Evolutionary conservation across 2,888 invertebrate species (phyloP).

Genomic region (Liodrosophila aerea): DNA sequence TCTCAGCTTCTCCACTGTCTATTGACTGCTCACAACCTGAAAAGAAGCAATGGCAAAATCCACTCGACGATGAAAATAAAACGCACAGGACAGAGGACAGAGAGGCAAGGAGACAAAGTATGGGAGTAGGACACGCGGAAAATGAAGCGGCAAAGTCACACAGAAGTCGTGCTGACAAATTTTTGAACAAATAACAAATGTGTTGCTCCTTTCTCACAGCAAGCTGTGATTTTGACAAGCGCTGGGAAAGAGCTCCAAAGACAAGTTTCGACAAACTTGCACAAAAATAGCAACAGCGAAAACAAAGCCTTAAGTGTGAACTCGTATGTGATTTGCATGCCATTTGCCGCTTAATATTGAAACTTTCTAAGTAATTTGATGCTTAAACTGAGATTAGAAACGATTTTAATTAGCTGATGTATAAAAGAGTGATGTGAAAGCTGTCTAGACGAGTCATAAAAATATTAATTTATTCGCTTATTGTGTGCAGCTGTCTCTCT

Average conservation of each 20-base stretch:
- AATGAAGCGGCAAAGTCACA: conserved; percentile 63
- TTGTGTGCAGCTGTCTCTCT: no score
- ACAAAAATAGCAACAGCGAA: conserved; percentile 2
- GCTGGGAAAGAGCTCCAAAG: conserved; percentile 13
- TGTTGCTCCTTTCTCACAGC: conserved; percentile 2
- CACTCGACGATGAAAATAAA: conserved; percentile 49
- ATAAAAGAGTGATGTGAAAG: neutral
- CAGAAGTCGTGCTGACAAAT: conserved; percentile 59
- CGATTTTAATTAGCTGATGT: conserved; percentile 40
- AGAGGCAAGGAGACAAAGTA: conserved; percentile 26
- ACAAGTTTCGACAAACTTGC: conserved; percentile 17
- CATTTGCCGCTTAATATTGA: conserved; percentile 41
- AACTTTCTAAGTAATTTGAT: neutral
- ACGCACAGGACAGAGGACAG: conserved; percentile 22
- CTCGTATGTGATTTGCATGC: conserved; percentile 54
- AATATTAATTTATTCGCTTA: no score
- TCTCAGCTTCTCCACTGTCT: neutral
- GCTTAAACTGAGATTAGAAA: conserved; percentile 2
- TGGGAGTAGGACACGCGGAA: conserved; percentile 32
- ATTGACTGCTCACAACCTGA: conserved; percentile 3
- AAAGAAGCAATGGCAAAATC: conserved; percentile 26
- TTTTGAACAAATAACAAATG: conserved; percentile 63
- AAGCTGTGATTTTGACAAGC: conserved; percentile 16
- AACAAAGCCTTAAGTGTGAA: conserved; percentile 8
- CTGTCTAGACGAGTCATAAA: neutral